Conservation (phyloP, 2,113 vertebrate species). For the Tympanuchus pallidicinctus region DNA sequence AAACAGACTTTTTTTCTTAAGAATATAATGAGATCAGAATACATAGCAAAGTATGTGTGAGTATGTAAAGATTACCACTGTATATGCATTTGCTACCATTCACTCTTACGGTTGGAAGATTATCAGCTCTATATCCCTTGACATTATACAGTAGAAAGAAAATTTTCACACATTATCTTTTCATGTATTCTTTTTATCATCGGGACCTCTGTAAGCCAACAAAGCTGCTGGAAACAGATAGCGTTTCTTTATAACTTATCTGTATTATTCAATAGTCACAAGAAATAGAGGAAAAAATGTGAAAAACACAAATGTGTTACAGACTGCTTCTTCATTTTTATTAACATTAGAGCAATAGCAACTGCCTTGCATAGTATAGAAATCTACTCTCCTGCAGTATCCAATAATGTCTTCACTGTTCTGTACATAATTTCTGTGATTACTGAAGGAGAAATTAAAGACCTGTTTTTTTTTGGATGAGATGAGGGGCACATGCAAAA, state of each 20-base stretch:
- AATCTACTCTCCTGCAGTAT: not conserved
- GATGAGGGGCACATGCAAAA: not conserved
- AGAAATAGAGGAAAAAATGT: not conserved
- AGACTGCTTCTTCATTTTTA: slow-evolving; percentile 3
- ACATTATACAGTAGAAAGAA: slow-evolving; percentile 16
- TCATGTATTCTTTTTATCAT: slow-evolving; percentile 29
- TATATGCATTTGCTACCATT: not conserved
- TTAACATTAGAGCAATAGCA: not conserved
- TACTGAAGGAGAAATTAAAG: not conserved
- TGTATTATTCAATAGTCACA: not conserved
- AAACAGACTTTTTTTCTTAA: not conserved
- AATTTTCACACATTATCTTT: slow-evolving; percentile 18
- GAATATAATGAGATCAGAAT: not conserved
- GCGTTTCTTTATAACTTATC: not conserved
- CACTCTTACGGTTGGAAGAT: not conserved
- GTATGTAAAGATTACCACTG: not conserved
- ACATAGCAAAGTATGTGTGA: not conserved
- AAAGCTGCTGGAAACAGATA: slow-evolving; percentile 1
- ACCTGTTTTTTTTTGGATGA: not conserved
- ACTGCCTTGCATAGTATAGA: not conserved
- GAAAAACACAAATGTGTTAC: not conserved
- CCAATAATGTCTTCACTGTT: not conserved
- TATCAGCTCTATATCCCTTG: not conserved
- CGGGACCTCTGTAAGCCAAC: not conserved
- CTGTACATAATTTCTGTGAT: not conserved